Evolutionary conservation across 2,113 vertebrate species (phyloP), one percentile per base, ranked within the genome.

Genomic region (Hemibagrus wyckioides): DNA sequence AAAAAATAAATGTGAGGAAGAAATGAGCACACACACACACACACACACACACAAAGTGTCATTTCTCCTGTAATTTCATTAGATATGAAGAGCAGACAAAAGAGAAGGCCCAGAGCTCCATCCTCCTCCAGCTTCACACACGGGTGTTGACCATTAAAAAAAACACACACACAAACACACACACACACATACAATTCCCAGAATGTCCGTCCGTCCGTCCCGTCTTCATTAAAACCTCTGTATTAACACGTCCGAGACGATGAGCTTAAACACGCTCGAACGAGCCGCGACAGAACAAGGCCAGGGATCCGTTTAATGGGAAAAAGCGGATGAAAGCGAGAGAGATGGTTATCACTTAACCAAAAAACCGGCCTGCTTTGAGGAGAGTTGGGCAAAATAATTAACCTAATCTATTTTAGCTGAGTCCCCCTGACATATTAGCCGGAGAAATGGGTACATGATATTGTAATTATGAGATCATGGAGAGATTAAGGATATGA

Each of bases 401-500:
- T 90, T 89, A 89, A 90, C 85, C 76, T 59, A 88, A 90, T 89
- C 86, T 90, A 83, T 85, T 89, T 89, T 85, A 82, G 57, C 85
- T 5, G 86, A 79, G 82, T 86, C 87, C 84, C 71, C 80, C 84
- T 89, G 77, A 71, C 23, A 79, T 73, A 87, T 89, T 86, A 86
- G 85, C 76, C 73, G 54, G 84, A 83, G 88, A 86, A 90, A 90
- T 85, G 67, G 71, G 81, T 82, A 85, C 69, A 54, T 80, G 85
- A 90, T 88, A 90, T 88, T 82, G 87, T 87, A 91, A 92, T 92
- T 90, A 91, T 85, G 88, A 90, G 84, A 90, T 89, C 87, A 79
- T 84, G 71, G 80, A 90, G 80, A 91, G 90, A 92, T 90, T 90
- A 89, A 77, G 83, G 86, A 76, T 87, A 87, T 87, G 83, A 86